These are phyloP conservation scores for Genyomyrus donnyi DNA, from an alignment of 2,113 vertebrate species.

Conservation along the genomic window DNA sequence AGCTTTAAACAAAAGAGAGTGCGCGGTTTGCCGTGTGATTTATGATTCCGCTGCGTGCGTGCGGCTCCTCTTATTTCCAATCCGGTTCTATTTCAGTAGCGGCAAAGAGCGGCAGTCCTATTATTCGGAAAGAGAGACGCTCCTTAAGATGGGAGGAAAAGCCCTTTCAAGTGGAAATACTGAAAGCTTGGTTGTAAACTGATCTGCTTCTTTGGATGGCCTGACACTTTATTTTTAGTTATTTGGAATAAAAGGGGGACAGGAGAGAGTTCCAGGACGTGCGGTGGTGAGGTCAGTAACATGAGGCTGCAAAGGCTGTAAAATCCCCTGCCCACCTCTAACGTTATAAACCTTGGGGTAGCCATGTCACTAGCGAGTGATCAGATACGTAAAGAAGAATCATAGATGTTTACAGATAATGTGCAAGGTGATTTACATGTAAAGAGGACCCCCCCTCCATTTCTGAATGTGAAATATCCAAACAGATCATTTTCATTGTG, in stretches of 20 bases:
- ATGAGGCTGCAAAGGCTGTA: background rate
- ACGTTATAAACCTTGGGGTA: background rate
- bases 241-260: background rate
- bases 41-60: background rate
- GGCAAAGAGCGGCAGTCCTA: background rate
- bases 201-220: background rate
- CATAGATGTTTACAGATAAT: background rate
- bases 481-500: conserved; percentile 44
- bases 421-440: conserved; percentile 52
- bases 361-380: background rate
- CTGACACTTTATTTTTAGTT: background rate
- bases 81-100: background rate
- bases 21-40: background rate
- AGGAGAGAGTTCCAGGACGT: background rate
- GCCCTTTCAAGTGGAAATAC: background rate
- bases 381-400: background rate
- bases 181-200: background rate
- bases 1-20: background rate
- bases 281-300: background rate
- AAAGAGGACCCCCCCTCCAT: conserved; percentile 40
- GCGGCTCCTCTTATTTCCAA: background rate
- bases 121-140: background rate
- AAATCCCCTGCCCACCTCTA: background rate
- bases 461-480: conserved; percentile 29
- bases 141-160: background rate